Evolutionary conservation across 2,113 vertebrate genomes (phyloP).

Genomic region (Nipponia nippon): DNA sequence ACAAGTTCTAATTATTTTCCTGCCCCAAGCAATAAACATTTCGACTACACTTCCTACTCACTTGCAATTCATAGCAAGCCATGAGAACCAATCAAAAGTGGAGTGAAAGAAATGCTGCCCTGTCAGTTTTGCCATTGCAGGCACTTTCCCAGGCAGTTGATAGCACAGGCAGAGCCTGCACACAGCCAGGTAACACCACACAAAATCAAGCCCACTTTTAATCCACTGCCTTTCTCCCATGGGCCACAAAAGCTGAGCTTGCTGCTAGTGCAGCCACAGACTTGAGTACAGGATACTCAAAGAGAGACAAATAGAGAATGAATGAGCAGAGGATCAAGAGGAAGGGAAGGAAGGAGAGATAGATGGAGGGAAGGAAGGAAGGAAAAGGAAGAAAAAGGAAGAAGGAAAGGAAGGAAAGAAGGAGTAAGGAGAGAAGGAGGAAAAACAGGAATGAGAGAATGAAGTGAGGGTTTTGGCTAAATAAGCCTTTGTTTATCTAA

Average conservation of each 20-base stretch:
- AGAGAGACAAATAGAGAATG: background rate
- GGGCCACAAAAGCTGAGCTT: background rate
- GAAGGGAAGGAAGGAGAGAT: background rate
- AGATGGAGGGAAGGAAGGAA: too few species aligned
- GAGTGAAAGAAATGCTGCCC: background rate
- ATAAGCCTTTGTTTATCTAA: background rate
- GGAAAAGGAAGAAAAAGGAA: background rate
- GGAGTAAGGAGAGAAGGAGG: background rate
- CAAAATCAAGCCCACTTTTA: background rate
- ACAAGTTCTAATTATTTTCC: conserved; percentile 31
- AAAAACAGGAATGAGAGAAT: background rate
- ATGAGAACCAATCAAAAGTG: background rate
- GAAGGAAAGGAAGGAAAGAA: too few species aligned
- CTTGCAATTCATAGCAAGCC: background rate
- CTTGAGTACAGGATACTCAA: background rate
- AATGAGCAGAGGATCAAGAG: background rate
- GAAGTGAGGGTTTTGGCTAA: background rate
- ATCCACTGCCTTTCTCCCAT: background rate
- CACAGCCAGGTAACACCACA: background rate
- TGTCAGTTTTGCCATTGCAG: background rate
- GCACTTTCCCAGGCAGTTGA: background rate
- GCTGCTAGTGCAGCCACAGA: background rate
- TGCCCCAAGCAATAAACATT: conserved; percentile 6
- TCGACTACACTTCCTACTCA: background rate
- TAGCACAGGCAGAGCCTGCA: background rate